Conservation (phyloP, 2,113 vertebrate species). For the Oreotrochilus melanogaster region DNA sequence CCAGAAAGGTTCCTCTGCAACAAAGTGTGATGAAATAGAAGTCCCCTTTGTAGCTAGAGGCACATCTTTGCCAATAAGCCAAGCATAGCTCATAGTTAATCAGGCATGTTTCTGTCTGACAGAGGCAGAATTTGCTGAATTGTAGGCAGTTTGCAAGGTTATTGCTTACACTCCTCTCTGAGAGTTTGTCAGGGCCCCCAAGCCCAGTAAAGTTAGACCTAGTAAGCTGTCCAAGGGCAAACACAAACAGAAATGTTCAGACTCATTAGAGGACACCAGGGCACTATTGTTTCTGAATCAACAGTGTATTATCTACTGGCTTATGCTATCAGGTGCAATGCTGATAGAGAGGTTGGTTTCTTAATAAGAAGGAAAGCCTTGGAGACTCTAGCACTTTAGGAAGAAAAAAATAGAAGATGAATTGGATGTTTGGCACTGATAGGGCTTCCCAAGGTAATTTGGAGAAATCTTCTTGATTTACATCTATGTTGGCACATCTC, state of each 20-base stretch:
- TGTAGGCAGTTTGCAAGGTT: conserved; percentile 40
- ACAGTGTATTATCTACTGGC: neutral
- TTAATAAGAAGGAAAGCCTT: neutral
- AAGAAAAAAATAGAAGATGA: neutral
- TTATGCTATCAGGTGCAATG: neutral
- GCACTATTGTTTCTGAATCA: neutral
- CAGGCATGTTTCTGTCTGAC: conserved; percentile 13
- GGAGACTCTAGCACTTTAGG: neutral
- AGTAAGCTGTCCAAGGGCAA: conserved; percentile 34
- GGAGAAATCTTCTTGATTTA: neutral
- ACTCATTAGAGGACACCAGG: neutral
- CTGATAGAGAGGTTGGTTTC: neutral
- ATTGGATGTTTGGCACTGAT: neutral
- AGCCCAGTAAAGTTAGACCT: neutral
- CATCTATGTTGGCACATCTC: neutral
- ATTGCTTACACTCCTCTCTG: neutral
- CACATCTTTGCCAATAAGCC: conserved; percentile 41
- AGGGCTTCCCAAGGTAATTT: neutral
- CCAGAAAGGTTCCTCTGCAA: too few relatives aligned
- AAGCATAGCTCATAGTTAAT: conserved; percentile 37
- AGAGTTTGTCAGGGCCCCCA: neutral
- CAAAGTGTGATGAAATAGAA: conserved; percentile 62
- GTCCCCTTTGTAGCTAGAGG: conserved; percentile 39
- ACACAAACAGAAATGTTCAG: neutral
- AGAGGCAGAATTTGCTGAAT: conserved; percentile 49